Conservation (phyloP, 2,888 invertebrate genomes). For the Sphaerophoria rueppellii region DNA sequence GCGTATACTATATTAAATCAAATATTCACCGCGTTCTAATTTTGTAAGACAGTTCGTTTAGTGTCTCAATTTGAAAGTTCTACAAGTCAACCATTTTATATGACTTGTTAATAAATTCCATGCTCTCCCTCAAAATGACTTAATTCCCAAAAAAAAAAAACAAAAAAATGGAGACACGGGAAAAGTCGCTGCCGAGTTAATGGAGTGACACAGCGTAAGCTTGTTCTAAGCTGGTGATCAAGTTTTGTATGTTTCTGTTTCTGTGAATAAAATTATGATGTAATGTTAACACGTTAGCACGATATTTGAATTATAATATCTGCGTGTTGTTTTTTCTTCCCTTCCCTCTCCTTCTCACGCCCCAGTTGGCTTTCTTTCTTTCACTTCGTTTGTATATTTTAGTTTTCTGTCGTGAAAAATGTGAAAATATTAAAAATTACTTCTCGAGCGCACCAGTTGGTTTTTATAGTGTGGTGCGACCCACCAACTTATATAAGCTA, state of each 20-base stretch:
- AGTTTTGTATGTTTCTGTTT: constrained; percentile 24
- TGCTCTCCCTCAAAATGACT: constrained; percentile 27
- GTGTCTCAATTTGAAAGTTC: constrained; percentile 5
- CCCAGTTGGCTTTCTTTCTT: constrained; percentile 29
- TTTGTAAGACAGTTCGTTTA: constrained; percentile 1
- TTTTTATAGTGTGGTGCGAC: background rate
- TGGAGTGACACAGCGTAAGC: constrained; percentile 5
- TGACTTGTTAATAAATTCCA: background rate
- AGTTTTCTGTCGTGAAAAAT: constrained; percentile 61
- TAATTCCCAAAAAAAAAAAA: constrained; percentile 8
- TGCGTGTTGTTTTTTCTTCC: constrained; percentile 58
- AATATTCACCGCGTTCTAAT: constrained; percentile 53
- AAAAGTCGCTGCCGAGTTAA: background rate
- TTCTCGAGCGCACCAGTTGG: constrained; percentile 68
- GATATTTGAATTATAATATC: constrained; percentile 73
- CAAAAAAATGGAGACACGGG: constrained; percentile 19
- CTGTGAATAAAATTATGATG: constrained; percentile 71
- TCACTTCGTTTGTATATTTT: constrained; percentile 15
- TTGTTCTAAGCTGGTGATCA: constrained; percentile 45
- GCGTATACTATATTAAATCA: constrained; percentile 38
- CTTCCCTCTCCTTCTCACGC: constrained; percentile 41
- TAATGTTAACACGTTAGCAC: constrained; percentile 75
- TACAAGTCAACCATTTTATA: constrained; percentile 54
- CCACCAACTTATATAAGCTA: background rate
- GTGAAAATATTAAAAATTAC: constrained; percentile 72